Base-by-base conservation (phyloP, 2,113 vertebrate genomes). In the Kryptolebias marmoratus region DNA sequence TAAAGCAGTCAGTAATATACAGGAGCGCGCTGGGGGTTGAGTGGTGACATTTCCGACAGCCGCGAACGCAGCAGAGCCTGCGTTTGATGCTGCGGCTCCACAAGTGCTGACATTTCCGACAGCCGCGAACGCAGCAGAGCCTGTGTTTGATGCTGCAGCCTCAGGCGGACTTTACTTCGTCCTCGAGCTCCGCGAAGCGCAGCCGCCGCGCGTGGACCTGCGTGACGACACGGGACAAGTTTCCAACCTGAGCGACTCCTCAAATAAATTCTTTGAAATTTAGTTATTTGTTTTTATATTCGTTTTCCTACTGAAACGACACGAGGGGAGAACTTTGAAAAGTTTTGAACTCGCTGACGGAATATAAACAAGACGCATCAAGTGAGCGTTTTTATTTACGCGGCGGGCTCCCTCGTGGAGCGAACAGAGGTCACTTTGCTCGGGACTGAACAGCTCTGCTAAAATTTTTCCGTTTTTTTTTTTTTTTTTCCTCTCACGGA, bases 101-200 rank as follows among this genome's bases (percentile, higher is more conserved):
- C 22, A 16, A 39, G 31, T n/a, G 0, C 0, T 69, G n/a, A 57
- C 39, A 80, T 82, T 68, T 87, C 89, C 81, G 44, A 80, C 11
- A 1, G 54, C n/a, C 14, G 0, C 79, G 86, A 91, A 91, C 2
- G 85, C 88, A 76, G 28, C 87, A 70, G 57, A 11, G 15, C n/a
- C 62, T 15, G 12, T 47, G 74, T 28, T 68, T 50, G 75, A 54
- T 73, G 77, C 82, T 11, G 87, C 77, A 56, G 64, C 70, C 68
- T 36, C 80, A 49, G 64, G 11, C 14, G 69, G 77, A 81, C 83
- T 60, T 84, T 66, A 85, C 66, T 87, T 69, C 50, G 82, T 76
- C 81, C 70, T 39, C 59, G n/a, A 48, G 75, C 82, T 77, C 71
- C 4, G 70, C 9, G 71, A 22, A 30, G 50, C 68, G 71, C 70